Evolutionary conservation across 2,113 vertebrate genomes (phyloP), one percentile per base, ranked within the genome.

Genomic region (Eidolon helvum): DNA sequence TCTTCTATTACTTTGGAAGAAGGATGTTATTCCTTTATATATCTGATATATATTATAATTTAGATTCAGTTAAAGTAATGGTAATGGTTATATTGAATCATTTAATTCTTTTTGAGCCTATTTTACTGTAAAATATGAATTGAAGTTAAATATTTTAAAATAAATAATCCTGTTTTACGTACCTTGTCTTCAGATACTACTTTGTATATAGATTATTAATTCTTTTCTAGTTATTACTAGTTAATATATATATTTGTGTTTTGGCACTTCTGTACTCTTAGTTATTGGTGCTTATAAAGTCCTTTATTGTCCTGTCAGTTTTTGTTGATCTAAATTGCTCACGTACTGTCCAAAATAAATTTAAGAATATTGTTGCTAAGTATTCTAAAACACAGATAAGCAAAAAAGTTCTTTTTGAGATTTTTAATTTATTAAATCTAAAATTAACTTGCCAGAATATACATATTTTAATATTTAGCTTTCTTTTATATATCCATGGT

Each of bases 401-500:
- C 48, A 19, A 40, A 61, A 90, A 45, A 30, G 19, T 59, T 12
- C 0, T 40, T 59, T 48, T 83, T 83, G 22, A 82, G 66, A 50
- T 78, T 92, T 71, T 95, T 79, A 69, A 87, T 86, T n/a, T 77
- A 69, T 59, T 72, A 66, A 89, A 53, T 72, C 68, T 50, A 30
- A 55, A 40, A 57, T 53, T 74, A 84, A 72, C 18, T 94, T 88
- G 18, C 48, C 45, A 72, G 45, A 63, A 77, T 66, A 43, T 10
- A 89, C 22, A 19, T 77, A 63, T 87, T 83, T 87, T 78, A 68
- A 43, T 57, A 80, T 61, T 59, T 83, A 78, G 11, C 28, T 88
- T 50, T 55, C 28, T 35, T 84, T 92, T 82, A 53, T 61, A 22
- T 65, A 87, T 72, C 21, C 7, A 35, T 45, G 3, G 2, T 53